A percentile compares a stretch with the other conserved stretches of the same genome.
These are phyloP conservation scores for Drosophila malerkotliana DNA, from an alignment of 1,140 invertebrate genomes.

Conservation along the genomic window DNA sequence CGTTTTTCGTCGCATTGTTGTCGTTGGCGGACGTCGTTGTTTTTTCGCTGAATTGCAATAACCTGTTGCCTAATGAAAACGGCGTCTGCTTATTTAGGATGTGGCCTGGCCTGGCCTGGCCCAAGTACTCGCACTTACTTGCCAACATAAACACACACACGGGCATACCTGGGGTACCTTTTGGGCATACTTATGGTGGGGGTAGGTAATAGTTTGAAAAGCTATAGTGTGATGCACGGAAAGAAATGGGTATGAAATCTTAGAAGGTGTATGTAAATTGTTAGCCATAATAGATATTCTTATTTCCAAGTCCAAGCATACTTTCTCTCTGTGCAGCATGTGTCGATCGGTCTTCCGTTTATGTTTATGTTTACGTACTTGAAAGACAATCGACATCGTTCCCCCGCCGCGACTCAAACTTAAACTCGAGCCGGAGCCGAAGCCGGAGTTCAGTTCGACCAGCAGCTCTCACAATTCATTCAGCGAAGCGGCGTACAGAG, in stretches of 20 bases:
- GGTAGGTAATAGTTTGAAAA: background rate
- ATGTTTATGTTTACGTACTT: conserved; percentile 60
- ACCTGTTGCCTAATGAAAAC: conserved; percentile 78
- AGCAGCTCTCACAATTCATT: conserved; percentile 40
- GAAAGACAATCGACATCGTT: conserved; percentile 61
- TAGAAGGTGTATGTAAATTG: too few species aligned
- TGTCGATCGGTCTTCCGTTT: conserved; percentile 13
- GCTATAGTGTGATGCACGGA: conserved; percentile 1
- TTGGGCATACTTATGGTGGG: background rate
- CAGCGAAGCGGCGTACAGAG: conserved; percentile 33
- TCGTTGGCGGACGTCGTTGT: conserved; percentile 46
- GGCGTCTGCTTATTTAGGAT: conserved; percentile 74
- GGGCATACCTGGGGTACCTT: conserved; percentile 23
- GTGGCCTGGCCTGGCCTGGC: conserved; percentile 38
- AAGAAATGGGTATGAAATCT: background rate
- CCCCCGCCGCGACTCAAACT: conserved; percentile 12
- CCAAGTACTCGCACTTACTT: conserved; percentile 46
- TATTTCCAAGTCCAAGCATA: background rate
- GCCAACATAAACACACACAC: conserved; percentile 18
- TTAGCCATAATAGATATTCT: too few species aligned
- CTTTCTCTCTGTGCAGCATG: conserved; percentile 1
- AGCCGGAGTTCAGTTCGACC: conserved; percentile 4
- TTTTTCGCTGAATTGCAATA: conserved; percentile 79
- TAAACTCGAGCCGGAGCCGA: background rate
- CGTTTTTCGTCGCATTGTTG: conserved; percentile 59